Evolutionary conservation across 2,113 vertebrate species (phyloP), one percentile per base, ranked within the genome.

Genomic region (Lasiurus borealis): DNA sequence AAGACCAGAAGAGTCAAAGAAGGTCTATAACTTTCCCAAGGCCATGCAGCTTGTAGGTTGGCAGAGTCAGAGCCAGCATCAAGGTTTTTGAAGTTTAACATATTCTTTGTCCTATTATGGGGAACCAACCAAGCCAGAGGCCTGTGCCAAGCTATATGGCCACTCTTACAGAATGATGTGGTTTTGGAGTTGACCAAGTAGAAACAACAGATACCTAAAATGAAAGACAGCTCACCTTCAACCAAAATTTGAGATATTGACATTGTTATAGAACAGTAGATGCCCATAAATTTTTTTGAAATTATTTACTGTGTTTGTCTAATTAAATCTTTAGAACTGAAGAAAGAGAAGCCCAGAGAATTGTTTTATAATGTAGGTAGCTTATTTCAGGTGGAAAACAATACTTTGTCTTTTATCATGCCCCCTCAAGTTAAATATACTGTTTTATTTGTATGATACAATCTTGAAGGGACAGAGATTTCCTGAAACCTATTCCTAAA

Each of bases 401-500:
- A 76, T 64, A 29, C 40, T 91, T 89, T 88, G 25, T 71, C 50
- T 90, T 84, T 84, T 90, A 57, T 80, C 21, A 36, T 66, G 34
- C 48, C 7, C 19, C 68, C 36, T 14, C 36, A 44, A 50, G 34
- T 66, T 40, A 48, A 8, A 10, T 46, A 23, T 34, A 11, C 11
- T 59, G 25, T 64, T 76, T 81, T 36, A 85, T 85, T 85, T 46
- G 25, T 27, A 21, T 18, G 57, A 84, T 34, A 31, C 9, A 72
- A 4, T 13, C 59, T 73, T 11, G 16, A 50, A 54, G 23, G 9
- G 5, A 52, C n/a, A 66, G 4, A 44, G 76, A 75, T 72, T 54
- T 77, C n/a, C 12, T 52, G 54, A 71, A 86, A 76, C 5, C 29
- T 88, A 7, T 8, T 95, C 34, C 15, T 66, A 12, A 93, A 57